Conservation (phyloP, 64 coral and sea anemone genomes). For the Astreopora myriophthalma region DNA sequence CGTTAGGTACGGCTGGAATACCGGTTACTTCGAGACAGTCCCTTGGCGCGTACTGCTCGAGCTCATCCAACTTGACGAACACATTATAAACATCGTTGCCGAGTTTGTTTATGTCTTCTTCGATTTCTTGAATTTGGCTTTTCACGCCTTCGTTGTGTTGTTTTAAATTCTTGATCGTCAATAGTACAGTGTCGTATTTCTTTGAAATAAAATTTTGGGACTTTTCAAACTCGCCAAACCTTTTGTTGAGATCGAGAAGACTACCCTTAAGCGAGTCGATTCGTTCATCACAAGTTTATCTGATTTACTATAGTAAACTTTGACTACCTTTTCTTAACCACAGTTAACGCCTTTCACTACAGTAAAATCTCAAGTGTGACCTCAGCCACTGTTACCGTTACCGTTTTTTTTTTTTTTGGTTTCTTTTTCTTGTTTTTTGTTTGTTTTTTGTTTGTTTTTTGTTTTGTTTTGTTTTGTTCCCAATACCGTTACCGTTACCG, state of each 20-base stretch:
- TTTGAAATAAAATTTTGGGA: background rate
- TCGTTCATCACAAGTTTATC: too few species aligned
- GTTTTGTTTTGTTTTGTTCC: too few species aligned
- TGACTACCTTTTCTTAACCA: too few species aligned
- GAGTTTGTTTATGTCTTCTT: background rate
- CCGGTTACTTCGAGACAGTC: slow-evolving; percentile 30
- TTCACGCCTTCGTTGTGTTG: background rate
- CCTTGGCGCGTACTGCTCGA: background rate
- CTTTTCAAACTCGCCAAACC: background rate
- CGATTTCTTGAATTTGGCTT: background rate
- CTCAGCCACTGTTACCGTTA: too few species aligned
- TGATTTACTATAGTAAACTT: too few species aligned
- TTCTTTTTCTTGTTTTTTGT: too few species aligned
- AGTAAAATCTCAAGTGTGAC: too few species aligned
- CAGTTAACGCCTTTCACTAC: too few species aligned
- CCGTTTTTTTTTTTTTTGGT: too few species aligned
- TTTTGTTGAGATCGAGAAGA: background rate
- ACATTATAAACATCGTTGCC: background rate
- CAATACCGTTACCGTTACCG: too few species aligned
- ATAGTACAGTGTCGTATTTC: slow-evolving; percentile 10
- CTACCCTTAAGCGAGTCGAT: background rate
- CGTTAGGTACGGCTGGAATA: slow-evolving; percentile 5
- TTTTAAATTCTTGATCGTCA: slow-evolving; percentile 1
- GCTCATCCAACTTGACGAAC: background rate
- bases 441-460: too few species aligned